A percentile compares a stretch with the other conserved stretches of the same genome.
phyloP scores from a whole-genome alignment of 2,113 vertebrate genomes.

The Pituophis catenifer region DNA sequence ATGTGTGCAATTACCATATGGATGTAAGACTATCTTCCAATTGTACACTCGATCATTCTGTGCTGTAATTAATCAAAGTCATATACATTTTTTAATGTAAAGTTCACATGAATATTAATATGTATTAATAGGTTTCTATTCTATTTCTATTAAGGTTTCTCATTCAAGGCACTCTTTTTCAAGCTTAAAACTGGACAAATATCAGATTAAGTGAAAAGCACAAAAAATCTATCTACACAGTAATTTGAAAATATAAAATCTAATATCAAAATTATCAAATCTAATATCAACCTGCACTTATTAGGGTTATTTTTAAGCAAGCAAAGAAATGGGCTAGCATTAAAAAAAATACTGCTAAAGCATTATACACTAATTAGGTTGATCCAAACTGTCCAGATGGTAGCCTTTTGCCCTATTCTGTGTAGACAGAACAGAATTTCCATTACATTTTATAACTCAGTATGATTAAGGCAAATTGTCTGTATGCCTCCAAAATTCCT shows the following conservation, averaged over 20 bases:
- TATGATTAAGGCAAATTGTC: not conserved
- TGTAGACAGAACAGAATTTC: not conserved
- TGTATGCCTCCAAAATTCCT: not conserved
- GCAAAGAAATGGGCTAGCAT: not conserved
- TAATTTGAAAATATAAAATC: not conserved
- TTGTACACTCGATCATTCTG: not conserved
- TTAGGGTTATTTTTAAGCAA: not conserved
- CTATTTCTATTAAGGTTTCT: not conserved
- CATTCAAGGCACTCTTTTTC: not conserved
- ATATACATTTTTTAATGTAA: not conserved
- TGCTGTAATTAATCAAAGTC: not conserved
- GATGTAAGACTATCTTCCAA: not conserved
- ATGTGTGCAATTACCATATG: not conserved
- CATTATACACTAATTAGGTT: not conserved
- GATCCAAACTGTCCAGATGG: not conserved
- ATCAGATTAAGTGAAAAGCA: not conserved
- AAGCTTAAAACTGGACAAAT: not conserved
- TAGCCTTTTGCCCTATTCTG: not conserved
- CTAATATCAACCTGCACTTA: not conserved
- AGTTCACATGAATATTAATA: not conserved
- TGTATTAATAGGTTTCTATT: not conserved
- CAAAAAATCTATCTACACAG: not conserved
- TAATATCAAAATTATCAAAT: not conserved
- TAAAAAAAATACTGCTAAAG: not conserved
- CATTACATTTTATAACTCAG: not conserved